Evolutionary conservation across 2,888 invertebrate genomes (phyloP), one percentile per base, ranked within the genome.

Genomic region (Drosophila paranaensis): DNA sequence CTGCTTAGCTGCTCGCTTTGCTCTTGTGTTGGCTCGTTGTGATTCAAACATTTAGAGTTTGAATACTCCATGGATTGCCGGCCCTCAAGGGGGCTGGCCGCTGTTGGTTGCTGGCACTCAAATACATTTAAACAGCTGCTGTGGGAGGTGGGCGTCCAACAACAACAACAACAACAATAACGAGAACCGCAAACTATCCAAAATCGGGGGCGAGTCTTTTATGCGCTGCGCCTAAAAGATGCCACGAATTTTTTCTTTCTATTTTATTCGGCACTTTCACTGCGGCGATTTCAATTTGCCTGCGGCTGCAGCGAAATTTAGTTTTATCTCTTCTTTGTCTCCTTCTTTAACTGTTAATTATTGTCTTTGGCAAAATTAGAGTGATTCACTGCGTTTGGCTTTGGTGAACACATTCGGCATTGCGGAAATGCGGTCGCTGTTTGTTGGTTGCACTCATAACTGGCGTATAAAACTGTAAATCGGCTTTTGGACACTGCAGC

Each of bases 51-150:
- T 81, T 89, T 87, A 77, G 92, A 89, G 86, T 88, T 92, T 89
- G 92, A 91, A 92, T 91, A 92, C 92, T 93, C 93, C 93, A 93
- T 93, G 92, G 90, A 90, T 91, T 89, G 93, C 93, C 93, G 92
- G 92, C 93, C 93, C 93, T 92, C 91, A 89, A 88, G 82, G 91
- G 93, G 93, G 92, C 93, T 91, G 92, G 92, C 93, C 90, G 78
- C 85, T 88, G 83, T 88, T 90, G 83, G 82, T 79, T 85, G 88
- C 85, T 87, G 81, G 81, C 89, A 90, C 91, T 88, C 91, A 92
- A 92, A 92, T 92, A 91, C 92, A 92, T 92, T 92, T 92, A 92
- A 92, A 81, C 91, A 86, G 91, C 79, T 90, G 84, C 88, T 74
- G 72, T 60, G 67, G 50, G 60, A 60, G 71, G 60, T 74, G 76